Evolutionary conservation across 2,888 invertebrate species (phyloP), one percentile per base, ranked within the genome.

Genomic region (Eulithis prunata): DNA sequence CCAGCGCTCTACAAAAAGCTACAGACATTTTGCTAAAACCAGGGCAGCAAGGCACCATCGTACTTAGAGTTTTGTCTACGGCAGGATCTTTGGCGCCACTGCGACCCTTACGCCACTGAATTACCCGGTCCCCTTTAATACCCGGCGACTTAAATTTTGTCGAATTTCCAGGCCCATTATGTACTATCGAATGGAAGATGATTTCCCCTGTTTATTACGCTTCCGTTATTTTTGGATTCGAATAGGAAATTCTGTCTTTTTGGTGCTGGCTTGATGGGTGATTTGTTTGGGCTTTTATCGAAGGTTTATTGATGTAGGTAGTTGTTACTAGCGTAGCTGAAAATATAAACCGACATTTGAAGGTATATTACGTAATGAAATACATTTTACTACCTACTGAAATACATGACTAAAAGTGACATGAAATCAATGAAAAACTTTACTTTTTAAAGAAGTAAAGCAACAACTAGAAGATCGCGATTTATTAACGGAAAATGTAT

Each of bases 61-160:
- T 87, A 89, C 88, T 89, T 87, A 90, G 88, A 90, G 88, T 87
- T 90, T 91, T 87, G 89, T 90, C 87, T 88, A 91, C 90, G 90
- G 89, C 86, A 90, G 89, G 91, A 92, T 88, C 82, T 68, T 73
- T 81, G 93, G 92, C 93, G 93, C 93, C 93, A 88, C 69, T 79
- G 80, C 88, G 90, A 88, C 92, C 92, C 93, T 91, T 91, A 91
- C 89, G 86, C 67, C 90, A 91, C 88, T 85, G 91, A 91, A 91
- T 91, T 91, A 91, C 91, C 90, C 81, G 70, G 86, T 88, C 91
- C 91, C 92, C 91, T 91, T 89, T 90, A 92, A 92, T 90, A 89
- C 89, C 81, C 85, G 84, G 84, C 85, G 87, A 90, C 88, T 93
- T 91, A 93, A 93, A 93, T 91, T 91, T 90, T 88, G 88, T 89